Evolutionary conservation across 1,140 invertebrate genomes (phyloP), one percentile per base, ranked within the genome.

Genomic region (Marisa cornuarietis): DNA sequence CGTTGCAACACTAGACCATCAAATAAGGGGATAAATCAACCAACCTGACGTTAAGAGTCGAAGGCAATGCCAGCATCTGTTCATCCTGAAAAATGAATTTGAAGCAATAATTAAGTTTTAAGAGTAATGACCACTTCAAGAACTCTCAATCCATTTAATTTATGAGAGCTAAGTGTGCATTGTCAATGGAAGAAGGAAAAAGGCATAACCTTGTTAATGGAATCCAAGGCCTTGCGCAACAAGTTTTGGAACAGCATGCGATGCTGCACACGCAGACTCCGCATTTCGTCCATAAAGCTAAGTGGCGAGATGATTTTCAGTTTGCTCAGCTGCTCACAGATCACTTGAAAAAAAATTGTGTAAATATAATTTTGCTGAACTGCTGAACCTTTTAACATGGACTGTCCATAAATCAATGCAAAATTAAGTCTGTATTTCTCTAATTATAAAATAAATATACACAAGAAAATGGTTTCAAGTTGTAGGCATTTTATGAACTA

Each of bases 261-360:
- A 68, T 88, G 87, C 72, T 88, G 85, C 18, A 82, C 76, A 54
- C 87, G 81, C 20, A 88, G 76, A 77, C 84, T 84, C n/a, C 85
- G 83, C 83, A 87, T 87, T 79, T 88, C 88, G 81, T 89, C 88
- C 68, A 89, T 31, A 54, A 81, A 82, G 52, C 84, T 85, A 49
- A 88, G 52, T 0, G 88, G 86, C 26, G 87, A 84, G 52, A 88
- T 84, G 42, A 88, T 85, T 42, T 85, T 83, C 69, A 88, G 79
- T 31, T 84, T 83, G 24, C 78, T 83, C 26, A 89, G 80, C 63
- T 87, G 85, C 9, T 86, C 83, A 83, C 86, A 86, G 26, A 89
- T 78, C 62, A 85, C 88, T 89, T 82, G 31, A 68, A 68, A 68
- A n/a, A 68, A 68, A 68, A n/a, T 24, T 3, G 1, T 68, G 26